Evolutionary conservation across 2,888 invertebrate genomes (phyloP).

Genomic region (Drosophila phalerata): DNA sequence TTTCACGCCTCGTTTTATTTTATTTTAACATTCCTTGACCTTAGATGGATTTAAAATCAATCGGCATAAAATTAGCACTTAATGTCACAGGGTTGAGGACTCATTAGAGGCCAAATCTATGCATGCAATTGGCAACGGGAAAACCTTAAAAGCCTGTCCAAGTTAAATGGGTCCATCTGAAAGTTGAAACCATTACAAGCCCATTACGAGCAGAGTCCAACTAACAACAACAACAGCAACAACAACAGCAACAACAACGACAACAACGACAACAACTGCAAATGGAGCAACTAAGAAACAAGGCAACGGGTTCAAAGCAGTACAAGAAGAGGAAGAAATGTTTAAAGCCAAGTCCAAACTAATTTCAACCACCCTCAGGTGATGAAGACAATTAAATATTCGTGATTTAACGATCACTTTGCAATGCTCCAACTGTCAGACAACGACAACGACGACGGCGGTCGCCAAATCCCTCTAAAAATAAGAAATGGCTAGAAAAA

Average conservation of each 20-base stretch:
- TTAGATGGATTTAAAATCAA: constrained; percentile 51
- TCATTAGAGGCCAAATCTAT: constrained; percentile 73
- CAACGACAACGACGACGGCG: constrained; percentile 39
- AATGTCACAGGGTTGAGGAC: constrained; percentile 51
- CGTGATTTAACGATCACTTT: constrained; percentile 86
- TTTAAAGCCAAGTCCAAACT: constrained; percentile 76
- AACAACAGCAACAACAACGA: constrained; percentile 26
- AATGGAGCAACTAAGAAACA: constrained; percentile 34
- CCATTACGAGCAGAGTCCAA: constrained; percentile 49
- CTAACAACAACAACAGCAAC: constrained; percentile 34
- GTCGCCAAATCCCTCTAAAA: constrained; percentile 30
- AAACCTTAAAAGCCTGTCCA: constrained; percentile 14
- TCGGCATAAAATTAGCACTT: constrained; percentile 71
- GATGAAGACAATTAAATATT: constrained; percentile 86
- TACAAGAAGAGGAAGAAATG: constrained; percentile 65
- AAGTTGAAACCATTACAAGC: constrained; percentile 69
- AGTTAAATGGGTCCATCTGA: constrained; percentile 64
- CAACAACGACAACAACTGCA: constrained; percentile 22
- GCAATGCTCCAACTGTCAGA: constrained; percentile 79
- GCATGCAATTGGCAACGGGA: constrained; percentile 62
- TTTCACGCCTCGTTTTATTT: constrained; percentile 6
- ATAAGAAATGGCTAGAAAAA: constrained; percentile 9
- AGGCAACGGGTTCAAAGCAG: constrained; percentile 11
- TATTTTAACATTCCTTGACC: constrained; percentile 48
- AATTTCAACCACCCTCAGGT: constrained; percentile 84